phyloP scores from a whole-genome alignment of 2,797 vertebrate genomes.

The Anas acuta region DNA sequence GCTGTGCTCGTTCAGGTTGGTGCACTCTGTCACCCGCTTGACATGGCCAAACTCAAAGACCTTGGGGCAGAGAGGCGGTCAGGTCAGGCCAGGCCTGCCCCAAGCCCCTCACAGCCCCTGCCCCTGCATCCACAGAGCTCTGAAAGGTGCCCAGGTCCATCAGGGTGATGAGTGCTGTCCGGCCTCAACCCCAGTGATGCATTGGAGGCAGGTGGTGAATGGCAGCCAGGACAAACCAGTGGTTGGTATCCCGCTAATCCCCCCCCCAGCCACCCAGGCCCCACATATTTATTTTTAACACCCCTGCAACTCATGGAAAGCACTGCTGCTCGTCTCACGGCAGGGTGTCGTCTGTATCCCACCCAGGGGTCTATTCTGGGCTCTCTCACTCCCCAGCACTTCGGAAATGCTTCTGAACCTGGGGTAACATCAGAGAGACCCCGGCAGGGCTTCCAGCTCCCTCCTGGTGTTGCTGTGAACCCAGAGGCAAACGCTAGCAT shows the following conservation, averaged over 20 bases:
- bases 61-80: constrained; percentile 73
- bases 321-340: not conserved
- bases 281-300: constrained; percentile 21
- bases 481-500: no score
- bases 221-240: not conserved
- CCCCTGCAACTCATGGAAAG: not conserved
- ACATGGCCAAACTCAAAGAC: constrained; percentile 90
- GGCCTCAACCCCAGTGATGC: not conserved
- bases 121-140: no score
- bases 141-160: not conserved
- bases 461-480: not conserved
- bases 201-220: not conserved
- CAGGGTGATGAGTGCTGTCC: rapidly evolving
- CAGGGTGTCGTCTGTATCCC: not conserved
- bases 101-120: not conserved
- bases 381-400: not conserved
- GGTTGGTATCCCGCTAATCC: not conserved
- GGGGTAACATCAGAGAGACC: rapidly evolving
- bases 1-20: constrained; percentile 95
- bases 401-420: not conserved
- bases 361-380: not conserved
- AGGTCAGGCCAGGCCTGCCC: not conserved
- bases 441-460: not conserved
- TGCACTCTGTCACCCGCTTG: constrained; percentile 92
- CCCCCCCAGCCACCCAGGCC: not conserved